Conservation (phyloP, 2,113 vertebrate genomes). For the Microcebus murinus region DNA sequence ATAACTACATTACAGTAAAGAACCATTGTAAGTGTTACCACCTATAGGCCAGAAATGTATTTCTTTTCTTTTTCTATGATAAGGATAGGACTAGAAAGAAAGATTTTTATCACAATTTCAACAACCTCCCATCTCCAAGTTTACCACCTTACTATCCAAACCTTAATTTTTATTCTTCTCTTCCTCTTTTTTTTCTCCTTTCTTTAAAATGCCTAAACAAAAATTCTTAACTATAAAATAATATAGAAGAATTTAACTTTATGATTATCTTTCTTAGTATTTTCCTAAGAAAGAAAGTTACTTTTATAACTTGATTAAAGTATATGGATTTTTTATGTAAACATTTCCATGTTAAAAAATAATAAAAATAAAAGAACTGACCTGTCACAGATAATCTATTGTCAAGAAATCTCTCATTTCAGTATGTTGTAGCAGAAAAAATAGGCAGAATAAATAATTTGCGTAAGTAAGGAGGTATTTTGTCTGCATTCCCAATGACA, state of each 20-base stretch:
- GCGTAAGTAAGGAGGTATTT: background rate
- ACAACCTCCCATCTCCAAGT: background rate
- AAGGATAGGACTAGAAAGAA: background rate
- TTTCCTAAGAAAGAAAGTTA: too few species aligned
- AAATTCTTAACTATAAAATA: background rate
- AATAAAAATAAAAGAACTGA: background rate
- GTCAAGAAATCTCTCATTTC: background rate
- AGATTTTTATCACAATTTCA: background rate
- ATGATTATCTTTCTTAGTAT: background rate
- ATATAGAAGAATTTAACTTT: background rate
- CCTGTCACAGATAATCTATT: background rate
- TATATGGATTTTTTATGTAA: background rate
- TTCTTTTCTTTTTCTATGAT: background rate
- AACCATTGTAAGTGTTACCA: background rate
- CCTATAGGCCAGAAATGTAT: background rate
- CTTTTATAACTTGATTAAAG: background rate
- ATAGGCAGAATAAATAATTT: background rate
- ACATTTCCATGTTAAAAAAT: background rate
- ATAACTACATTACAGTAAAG: background rate
- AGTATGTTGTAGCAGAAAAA: background rate
- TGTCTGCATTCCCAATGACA: background rate
- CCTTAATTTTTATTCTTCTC: background rate
- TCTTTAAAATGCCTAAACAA: background rate
- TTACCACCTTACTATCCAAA: background rate
- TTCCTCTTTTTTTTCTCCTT: background rate